Evolutionary conservation across 2,888 invertebrate genomes (phyloP), one percentile per base, ranked within the genome.

Genomic region (Amphipyra berbera): DNA sequence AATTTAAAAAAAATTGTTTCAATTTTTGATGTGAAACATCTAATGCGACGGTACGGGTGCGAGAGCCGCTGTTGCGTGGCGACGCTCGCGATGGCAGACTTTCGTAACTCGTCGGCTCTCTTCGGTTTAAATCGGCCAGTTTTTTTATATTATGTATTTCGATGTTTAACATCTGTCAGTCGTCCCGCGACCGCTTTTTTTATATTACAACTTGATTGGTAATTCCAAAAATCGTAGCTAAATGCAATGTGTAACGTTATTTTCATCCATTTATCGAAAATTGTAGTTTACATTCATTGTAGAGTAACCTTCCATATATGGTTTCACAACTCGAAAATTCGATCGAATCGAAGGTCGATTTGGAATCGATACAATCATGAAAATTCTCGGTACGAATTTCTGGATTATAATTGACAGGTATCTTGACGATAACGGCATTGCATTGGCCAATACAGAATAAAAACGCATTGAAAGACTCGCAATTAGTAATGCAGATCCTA

Each of bases 281-380:
- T 33, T 21, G 21, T 55, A 44, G 52, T 47, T n/a, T 61, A 70
- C 53, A 46, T 41, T 49, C 55, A 21, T 52, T 57, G 56, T 48
- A 52, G 10, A 21, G 21, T 3, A 21, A 80, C 84, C 84, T 85
- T 83, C 82, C 86, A 78, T 85, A 79, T 78, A 79, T 47, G 79
- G 80, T 86, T 86, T 78, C 83, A 82, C 77, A 85, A 85, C 56
- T 73, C 73, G 78, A 81, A 83, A 85, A 83, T 81, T 78, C 66
- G 75, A 78, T 74, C 73, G 21, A 21, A 21, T 21, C 21, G 21
- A 21, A 21, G 21, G 21, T 21, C 21, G 21, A 21, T 21, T 21
- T 27, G 42, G 61, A 66, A 78, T 68, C 66, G 69, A 64, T 71
- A 69, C 52, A 54, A 81, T 82, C 76, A 68, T 72, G 71, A 65